Percentiles rank a stretch among this genome's conserved stretches.
Evolutionary conservation across 2,113 vertebrate genomes (phyloP).

Genomic region (Protobothrops mucrosquamatus): DNA sequence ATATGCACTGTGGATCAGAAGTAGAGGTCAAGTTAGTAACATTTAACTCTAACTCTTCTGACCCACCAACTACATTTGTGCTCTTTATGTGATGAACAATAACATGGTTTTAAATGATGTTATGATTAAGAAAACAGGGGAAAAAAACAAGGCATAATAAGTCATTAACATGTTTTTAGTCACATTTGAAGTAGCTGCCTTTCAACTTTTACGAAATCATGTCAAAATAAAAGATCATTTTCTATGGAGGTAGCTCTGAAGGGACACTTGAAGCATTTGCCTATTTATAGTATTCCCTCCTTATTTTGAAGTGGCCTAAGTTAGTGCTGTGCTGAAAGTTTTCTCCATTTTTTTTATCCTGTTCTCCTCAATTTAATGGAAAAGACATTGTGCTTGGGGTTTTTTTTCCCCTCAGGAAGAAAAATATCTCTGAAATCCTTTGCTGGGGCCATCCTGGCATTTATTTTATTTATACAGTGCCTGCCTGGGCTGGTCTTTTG

Average conservation of each 20-base stretch:
- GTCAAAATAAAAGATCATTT: slow-evolving; percentile 11
- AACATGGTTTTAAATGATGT: slow-evolving; percentile 46
- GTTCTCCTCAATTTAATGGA: neutral
- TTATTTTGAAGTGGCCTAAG: neutral
- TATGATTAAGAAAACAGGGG: slow-evolving; percentile 55
- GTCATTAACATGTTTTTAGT: slow-evolving; percentile 42
- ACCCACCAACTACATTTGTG: slow-evolving; percentile 27
- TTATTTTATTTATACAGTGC: neutral
- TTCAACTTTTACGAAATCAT: slow-evolving; percentile 21
- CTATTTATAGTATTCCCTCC: neutral
- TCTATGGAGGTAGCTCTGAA: neutral
- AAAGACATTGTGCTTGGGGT: neutral
- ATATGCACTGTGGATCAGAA: slow-evolving; percentile 53
- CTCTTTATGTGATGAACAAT: slow-evolving; percentile 49
- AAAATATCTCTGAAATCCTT: neutral
- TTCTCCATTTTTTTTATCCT: neutral
- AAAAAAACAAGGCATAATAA: slow-evolving; percentile 14
- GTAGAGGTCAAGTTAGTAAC: slow-evolving; percentile 58
- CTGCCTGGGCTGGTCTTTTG: neutral
- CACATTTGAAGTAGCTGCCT: slow-evolving; percentile 38
- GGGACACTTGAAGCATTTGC: neutral
- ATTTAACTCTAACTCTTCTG: slow-evolving; percentile 58
- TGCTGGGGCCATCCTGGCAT: neutral
- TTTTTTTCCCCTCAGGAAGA: neutral
- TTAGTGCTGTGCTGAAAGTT: neutral